Percentiles rank a stretch among this genome's conserved stretches.
These are phyloP conservation scores for Columba janthina DNA, from an alignment of 2,113 vertebrate genomes.

Conservation along the genomic window DNA sequence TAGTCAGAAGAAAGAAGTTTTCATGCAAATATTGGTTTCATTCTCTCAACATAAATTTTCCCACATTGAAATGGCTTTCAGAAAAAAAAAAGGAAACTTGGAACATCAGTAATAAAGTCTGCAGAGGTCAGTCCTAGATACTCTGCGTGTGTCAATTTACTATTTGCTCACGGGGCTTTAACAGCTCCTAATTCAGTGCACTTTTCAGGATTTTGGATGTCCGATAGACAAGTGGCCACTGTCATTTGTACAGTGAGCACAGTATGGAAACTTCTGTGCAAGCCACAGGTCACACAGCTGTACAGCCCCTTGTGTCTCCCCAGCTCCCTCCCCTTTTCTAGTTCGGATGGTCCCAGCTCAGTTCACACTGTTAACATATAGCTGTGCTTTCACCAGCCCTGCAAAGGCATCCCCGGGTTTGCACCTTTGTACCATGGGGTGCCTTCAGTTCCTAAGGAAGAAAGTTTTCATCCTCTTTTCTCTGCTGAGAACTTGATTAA, in stretches of 20 bases:
- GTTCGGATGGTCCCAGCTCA: neutral
- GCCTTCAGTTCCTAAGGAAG: neutral
- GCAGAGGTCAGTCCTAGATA: neutral
- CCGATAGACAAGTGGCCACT: neutral
- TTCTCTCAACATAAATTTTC: neutral
- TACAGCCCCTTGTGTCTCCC: neutral
- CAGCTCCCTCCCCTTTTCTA: neutral
- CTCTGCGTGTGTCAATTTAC: neutral
- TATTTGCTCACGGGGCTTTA: neutral
- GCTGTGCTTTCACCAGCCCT: neutral
- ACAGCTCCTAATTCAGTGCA: neutral
- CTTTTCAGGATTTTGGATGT: neutral
- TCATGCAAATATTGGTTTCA: neutral
- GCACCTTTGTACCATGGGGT: rapidly evolving
- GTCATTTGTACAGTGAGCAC: neutral
- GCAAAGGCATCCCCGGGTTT: neutral
- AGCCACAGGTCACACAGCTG: neutral
- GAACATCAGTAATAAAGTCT: neutral
- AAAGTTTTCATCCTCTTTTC: neutral
- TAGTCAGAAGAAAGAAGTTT: neutral
- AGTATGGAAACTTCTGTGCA: neutral
- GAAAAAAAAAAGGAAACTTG: neutral
- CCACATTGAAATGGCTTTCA: neutral
- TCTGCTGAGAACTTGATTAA: neutral
- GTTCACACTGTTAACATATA: neutral